Base-by-base conservation (phyloP, 2,113 vertebrate species). In the Fregetta grallaria region DNA sequence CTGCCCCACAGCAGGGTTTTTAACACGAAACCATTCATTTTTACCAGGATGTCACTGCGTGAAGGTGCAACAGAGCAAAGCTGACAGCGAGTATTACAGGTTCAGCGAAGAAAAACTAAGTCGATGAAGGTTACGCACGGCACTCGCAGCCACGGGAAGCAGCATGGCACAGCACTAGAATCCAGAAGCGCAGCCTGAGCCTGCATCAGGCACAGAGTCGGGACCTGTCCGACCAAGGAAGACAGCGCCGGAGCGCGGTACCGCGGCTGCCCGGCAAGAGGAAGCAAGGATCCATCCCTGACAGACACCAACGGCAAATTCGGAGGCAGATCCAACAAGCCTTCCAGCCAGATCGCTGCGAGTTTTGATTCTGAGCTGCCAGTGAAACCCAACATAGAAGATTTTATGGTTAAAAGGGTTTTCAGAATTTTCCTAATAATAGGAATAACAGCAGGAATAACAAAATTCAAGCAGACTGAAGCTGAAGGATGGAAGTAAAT, bases 191-290 rank as follows among this genome's bases (percentile, higher is more conserved):
- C 15, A 30, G 42, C 13, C n/a, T 10, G 40, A 86, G 29, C 32
- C 56, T 65, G 11, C 50, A 21, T 6, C 36, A 26, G 76, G 76
- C 76, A 40, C 17, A 3, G 55, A 47, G 16, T 3, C 13, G 3
- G 45, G 27, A 62, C 4, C 38, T 7, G 11, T 9, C 21, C 30
- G 21, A 36, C 27, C 27, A 20, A 32, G 25, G 36, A 7, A 81
- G 27, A 32, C 4, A 1, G 52, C 36, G 3, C 25, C 0, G 0
- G 16, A 45, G 49, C 6, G 0, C 2, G 1, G 47, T 11, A 38
- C 27, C 0, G 2, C 3, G 7, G 50, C 47, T 52, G 34, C 63
- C 44, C 1, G 0, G 44, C 27, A 45, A 40, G 16, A 34, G 17
- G 8, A 21, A 45, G n/a, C 30, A 65, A 19, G 32, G 19, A 66